Evolutionary conservation across 2,888 invertebrate species (phyloP), one percentile per base, ranked within the genome.

Genomic region (Calephelis perditalis): DNA sequence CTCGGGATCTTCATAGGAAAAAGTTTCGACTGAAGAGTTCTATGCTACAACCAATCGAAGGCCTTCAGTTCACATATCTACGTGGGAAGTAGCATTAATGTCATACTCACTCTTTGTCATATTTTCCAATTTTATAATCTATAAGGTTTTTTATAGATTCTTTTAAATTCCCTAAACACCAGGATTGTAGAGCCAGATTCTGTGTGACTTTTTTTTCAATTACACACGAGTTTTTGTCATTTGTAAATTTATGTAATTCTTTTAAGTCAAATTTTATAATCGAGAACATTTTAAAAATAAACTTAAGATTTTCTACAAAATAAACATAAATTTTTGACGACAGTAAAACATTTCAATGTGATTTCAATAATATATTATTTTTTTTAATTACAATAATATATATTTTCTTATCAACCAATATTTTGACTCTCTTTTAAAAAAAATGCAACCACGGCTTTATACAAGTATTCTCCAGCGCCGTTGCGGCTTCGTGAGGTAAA

Each of bases 151-250:
- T 92, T 7, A 94, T 78, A 8, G 94, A 92, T 64, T 90, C 85
- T 60, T 89, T 91, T 36, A 93, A 70, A 70, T 94, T 91, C 45
- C 91, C 91, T 55, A 94, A 81, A 73, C 94, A 93, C 86, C 92
- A 92, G 7, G 94, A 94, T 75, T 93, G 92, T 57, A 94, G 73
- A 0, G 92, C 91, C 59, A 94, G 70, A 70, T 93, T 93, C 74
- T 92, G 91, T 35, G 83, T 91, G 8, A 89, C 83, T 72, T 80
- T 89, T 72, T 92, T 92, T 66, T 91, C 88, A 66, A 85, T 72
- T 44, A 94, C 92, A 74, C 92, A 92, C 0, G 93, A 92, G 66
- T 92, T 91, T 68, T 91, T 88, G 64, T 92, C 91, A 68, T 84
- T 86, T 5, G 91, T 74, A 66, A 94, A 79, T 67, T 86, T 91